phyloP scores from a whole-genome alignment of 2,888 invertebrate genomes.

The Cataglyphis rosenhaueri region DNA sequence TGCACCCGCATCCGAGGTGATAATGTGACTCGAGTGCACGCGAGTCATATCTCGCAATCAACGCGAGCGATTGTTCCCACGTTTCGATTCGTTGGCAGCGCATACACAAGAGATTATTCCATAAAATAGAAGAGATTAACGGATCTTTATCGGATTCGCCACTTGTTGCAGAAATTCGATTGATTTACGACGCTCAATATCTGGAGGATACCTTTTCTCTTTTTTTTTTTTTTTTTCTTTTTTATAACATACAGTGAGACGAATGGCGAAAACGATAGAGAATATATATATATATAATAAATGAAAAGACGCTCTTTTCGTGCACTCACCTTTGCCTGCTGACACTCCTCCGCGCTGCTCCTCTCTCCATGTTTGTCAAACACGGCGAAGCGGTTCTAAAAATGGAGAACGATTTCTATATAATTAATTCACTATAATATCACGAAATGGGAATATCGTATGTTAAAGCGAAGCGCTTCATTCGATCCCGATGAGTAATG shows the following conservation, averaged over 20 bases:
- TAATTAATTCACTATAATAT: neutral
- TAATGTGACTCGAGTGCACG: constrained; percentile 4
- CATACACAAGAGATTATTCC: constrained; percentile 33
- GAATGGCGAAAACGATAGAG: constrained; percentile 56
- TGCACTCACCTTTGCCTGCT: constrained; percentile 77
- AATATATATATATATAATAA: neutral
- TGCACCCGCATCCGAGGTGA: constrained; percentile 33
- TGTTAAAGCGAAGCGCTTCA: neutral
- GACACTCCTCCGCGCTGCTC: constrained; percentile 72
- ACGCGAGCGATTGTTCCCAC: constrained; percentile 6
- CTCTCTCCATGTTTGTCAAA: constrained; percentile 71
- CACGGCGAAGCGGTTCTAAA: constrained; percentile 78
- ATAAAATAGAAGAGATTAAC: constrained; percentile 50
- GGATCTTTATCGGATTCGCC: constrained; percentile 61
- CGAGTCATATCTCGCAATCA: neutral
- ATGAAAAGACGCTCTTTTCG: constrained; percentile 10
- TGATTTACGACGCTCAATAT: constrained; percentile 31
- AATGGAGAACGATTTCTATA: constrained; percentile 40
- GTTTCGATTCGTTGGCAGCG: constrained; percentile 59
- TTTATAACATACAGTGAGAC: neutral
- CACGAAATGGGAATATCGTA: neutral
- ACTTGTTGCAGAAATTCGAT: constrained; percentile 68
- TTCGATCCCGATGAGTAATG: neutral
- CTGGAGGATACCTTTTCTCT: constrained; percentile 32
- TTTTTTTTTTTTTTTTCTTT: neutral